Percentiles rank a stretch among this genome's conserved stretches.
These are phyloP conservation scores for Cardiocondyla obscurior DNA, from an alignment of 1,140 invertebrate species.

Conservation along the genomic window DNA sequence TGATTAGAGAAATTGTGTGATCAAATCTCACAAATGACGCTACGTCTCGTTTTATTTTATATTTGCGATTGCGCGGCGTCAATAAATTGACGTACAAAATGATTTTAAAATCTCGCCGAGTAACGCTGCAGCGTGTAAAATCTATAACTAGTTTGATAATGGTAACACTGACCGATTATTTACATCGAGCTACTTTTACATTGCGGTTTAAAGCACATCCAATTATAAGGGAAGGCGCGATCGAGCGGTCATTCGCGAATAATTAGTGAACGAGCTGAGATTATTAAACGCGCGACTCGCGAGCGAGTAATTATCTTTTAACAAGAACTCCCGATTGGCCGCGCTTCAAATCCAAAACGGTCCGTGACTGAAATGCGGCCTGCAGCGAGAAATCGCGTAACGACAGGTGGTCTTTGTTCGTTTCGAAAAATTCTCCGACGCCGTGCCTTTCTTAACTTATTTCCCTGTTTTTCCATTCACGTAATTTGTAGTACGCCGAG, in stretches of 20 bases:
- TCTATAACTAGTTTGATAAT: background rate
- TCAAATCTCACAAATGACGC: background rate
- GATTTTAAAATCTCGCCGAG: background rate
- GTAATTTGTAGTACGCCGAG: background rate
- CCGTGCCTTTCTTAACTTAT: background rate
- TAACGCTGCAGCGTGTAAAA: background rate
- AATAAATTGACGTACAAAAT: background rate
- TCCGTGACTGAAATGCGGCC: background rate
- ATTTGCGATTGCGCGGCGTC: background rate
- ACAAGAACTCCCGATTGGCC: background rate
- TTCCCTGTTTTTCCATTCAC: background rate
- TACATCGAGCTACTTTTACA: background rate
- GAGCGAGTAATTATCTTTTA: background rate
- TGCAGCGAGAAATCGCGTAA: background rate
- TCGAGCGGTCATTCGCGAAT: background rate
- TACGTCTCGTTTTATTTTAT: background rate
- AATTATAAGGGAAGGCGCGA: background rate
- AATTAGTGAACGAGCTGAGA: background rate
- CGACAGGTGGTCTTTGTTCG: background rate
- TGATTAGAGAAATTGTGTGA: background rate
- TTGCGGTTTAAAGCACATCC: background rate
- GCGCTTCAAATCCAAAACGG: background rate
- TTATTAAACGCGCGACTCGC: background rate
- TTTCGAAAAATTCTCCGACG: background rate
- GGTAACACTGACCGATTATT: background rate